Evolutionary conservation across 1,140 invertebrate species (phyloP), one percentile per base, ranked within the genome.

Genomic region (Radopholus similis): DNA sequence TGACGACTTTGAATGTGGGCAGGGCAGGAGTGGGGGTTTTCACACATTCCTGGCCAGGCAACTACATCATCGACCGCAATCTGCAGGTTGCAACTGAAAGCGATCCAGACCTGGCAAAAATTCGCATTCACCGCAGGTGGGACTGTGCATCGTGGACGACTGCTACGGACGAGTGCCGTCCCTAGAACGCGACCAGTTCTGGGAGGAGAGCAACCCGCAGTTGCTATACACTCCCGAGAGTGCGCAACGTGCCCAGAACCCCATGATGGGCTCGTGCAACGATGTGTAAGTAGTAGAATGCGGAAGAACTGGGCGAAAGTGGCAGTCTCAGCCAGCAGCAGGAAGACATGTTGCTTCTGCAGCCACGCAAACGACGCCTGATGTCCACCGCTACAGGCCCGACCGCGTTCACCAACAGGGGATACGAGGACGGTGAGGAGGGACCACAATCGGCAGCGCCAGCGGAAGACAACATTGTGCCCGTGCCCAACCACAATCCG

Each of bases 21-120:
- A 11, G 64, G 9, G 13, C 30, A 68, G 42, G 44, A 28, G n/a
- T 32, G 47, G 63, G 32, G 63, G 28, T 30, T 21, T n/a, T 47
- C 15, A 47, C 42, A 3, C 15, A 47, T 13, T 47, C 23, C 30
- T 51, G 44, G 71, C 72, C 15, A 66, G 71, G 11, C 57, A 79
- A 79, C 65, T 82, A 68, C 65, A 81, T 75, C 26, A 65, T 75
- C 37, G 73, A 75, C 30, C 32, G 73, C 30, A 75, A 75, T 60
- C 44, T 75, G 26, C 75, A 78, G 32, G n/a, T n/a, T n/a, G n/a
- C n/a, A n/a, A n/a, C n/a, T n/a, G n/a, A n/a, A n/a, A n/a, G n/a
- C n/a, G 67, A 70, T 18, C n/a, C 15, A 21, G 18, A n/a, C 4
- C 18, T 23, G n/a, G n/a, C n/a, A n/a, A n/a, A 30, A 56, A 56